Evolutionary conservation across 1,140 invertebrate genomes (phyloP).

Genomic region (Megalonaias nervosa): DNA sequence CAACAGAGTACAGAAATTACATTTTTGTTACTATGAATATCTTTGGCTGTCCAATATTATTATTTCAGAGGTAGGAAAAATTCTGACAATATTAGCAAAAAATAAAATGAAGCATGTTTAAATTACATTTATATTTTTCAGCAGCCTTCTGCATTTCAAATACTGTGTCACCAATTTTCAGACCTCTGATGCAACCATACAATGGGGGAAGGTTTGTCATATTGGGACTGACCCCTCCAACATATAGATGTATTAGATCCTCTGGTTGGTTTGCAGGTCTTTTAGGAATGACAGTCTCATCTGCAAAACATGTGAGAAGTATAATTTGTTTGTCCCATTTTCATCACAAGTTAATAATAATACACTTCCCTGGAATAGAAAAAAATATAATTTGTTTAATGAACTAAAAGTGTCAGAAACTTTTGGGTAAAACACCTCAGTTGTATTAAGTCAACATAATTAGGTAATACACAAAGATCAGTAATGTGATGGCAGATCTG

Average conservation of each 20-base stretch:
- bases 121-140: constrained; percentile 50
- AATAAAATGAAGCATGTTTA: no score
- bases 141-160: constrained; percentile 78
- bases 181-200: constrained; percentile 86
- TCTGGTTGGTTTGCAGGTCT: constrained; percentile 85
- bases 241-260: constrained; percentile 79
- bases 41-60: no score
- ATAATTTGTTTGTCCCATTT: no score
- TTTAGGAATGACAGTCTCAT: constrained; percentile 88
- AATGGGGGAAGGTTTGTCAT: constrained; percentile 68
- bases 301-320: not conserved
- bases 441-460: constrained; percentile 1
- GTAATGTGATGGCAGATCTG: no score
- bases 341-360: no score
- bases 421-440: not conserved
- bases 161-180: constrained; percentile 86
- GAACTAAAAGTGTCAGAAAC: not conserved
- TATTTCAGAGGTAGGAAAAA: no score
- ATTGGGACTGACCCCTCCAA: constrained; percentile 88
- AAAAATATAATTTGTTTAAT: not conserved
- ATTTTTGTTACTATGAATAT: no score
- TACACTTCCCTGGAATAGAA: not conserved
- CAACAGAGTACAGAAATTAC: no score
- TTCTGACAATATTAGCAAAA: no score
- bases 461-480: not conserved